A percentile compares a stretch with the other conserved stretches of the same genome.
Conservation (phyloP, 1,140 invertebrate species). For the Brachionus rotundiformis region DNA sequence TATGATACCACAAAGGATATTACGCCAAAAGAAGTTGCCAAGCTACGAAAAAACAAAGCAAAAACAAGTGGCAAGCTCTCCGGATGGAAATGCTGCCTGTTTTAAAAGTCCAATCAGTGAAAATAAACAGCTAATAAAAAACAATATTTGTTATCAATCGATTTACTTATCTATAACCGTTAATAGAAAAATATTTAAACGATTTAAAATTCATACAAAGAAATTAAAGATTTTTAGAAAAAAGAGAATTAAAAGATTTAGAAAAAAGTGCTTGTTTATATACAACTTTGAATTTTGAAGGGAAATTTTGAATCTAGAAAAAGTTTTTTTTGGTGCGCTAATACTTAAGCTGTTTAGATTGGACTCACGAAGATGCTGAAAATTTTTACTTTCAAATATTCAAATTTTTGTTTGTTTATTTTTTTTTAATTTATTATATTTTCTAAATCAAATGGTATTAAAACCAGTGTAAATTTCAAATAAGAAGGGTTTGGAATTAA, state of each 20-base stretch:
- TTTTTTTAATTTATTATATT: background rate
- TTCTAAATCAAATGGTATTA: constrained; percentile 2
- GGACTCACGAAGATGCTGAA: background rate
- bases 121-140: constrained; percentile 15
- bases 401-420: constrained; percentile 14
- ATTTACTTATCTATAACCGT: background rate
- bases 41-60: background rate
- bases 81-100: constrained; percentile 39
- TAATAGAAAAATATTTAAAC: background rate
- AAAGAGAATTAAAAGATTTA: background rate
- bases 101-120: background rate
- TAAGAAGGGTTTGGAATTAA: background rate
- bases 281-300: background rate
- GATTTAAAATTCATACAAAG: background rate
- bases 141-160: background rate
- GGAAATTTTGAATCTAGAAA: too few relatives aligned
- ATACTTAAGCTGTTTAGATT: background rate
- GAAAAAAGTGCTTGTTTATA: constrained; percentile 13
- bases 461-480: constrained; percentile 15
- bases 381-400: constrained; percentile 13
- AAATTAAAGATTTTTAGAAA: background rate
- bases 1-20: background rate
- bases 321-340: too few relatives aligned
- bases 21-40: constrained; percentile 30
- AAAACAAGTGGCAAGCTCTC: background rate